A percentile compares a stretch with the other conserved stretches of the same genome.
These are phyloP conservation scores for Tinea trinotella DNA, from an alignment of 2,888 invertebrate species.

Conservation along the genomic window DNA sequence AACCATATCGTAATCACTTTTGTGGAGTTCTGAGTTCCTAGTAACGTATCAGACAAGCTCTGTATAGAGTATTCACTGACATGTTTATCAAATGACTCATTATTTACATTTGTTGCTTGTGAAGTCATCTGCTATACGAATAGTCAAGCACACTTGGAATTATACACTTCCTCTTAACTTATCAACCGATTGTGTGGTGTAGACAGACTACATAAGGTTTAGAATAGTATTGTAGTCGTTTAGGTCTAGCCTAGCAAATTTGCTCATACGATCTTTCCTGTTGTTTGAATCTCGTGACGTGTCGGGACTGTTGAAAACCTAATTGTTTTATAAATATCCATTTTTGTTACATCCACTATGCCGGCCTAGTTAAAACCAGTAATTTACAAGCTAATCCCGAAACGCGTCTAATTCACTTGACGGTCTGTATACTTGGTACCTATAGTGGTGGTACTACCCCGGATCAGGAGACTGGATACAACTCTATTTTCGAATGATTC, in stretches of 20 bases:
- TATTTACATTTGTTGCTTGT: constrained; percentile 9
- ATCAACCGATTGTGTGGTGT: neutral
- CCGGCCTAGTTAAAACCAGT: too few relatives aligned
- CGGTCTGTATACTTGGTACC: too few relatives aligned
- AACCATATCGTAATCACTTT: neutral
- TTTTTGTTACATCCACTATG: too few relatives aligned
- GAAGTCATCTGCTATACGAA: constrained; percentile 10
- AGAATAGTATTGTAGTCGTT: neutral
- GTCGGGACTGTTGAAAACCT: neutral
- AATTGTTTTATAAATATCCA: neutral
- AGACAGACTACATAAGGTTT: neutral
- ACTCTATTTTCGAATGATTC: too few relatives aligned
- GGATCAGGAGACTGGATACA: too few relatives aligned
- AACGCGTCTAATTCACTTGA: too few relatives aligned
- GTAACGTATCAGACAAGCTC: neutral
- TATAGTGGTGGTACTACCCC: too few relatives aligned
- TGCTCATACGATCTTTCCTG: constrained; percentile 3
- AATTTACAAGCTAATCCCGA: too few relatives aligned
- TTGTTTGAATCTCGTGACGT: neutral
- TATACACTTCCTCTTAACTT: neutral
- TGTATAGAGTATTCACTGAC: neutral
- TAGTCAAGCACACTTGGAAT: neutral
- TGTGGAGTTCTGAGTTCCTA: neutral
- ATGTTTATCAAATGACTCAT: constrained; percentile 9
- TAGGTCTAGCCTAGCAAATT: neutral